Base-by-base conservation (phyloP, 2,888 invertebrate genomes). In the Drosophila buzzatii region DNA sequence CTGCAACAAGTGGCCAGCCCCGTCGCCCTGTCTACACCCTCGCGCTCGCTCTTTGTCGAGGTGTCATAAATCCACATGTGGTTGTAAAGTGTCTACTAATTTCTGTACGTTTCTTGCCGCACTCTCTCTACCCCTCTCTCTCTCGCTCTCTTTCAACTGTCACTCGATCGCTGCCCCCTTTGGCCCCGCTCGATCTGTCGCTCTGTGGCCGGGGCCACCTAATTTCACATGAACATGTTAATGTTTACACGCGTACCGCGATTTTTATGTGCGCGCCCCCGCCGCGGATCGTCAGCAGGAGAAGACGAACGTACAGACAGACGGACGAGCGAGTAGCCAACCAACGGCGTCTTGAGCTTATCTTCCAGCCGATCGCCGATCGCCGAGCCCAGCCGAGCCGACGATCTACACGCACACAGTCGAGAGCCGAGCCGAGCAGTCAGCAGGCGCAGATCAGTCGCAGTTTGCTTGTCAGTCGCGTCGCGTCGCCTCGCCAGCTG, bases 51-150 rank as follows among this genome's bases (percentile, higher is more conserved):
- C 58, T 42, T 35, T 31, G 37, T 39, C 37, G 69, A 73, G 78
- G 79, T 78, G 81, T 85, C 85, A 89, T 87, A 90, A 90, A 90
- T 88, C 79, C 90, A 89, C 88, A 90, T 87, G 81, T 90, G 90
- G 79, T 73, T 84, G 84, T 85, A 90, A 88, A 90, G 86, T 88
- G 85, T 81, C 33, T 84, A 82, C 76, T 85, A 80, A 81, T 83
- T 85, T 85, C 73, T 58, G 62, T 68, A 70, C 71, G 55, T 41
- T 73, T 71, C 55, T 16, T 51, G 2, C 23, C 51, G n/a, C 37
- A 23, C 37, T 23, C 9, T 6, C 37, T 16, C 31, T 8, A 39
- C 7, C 23, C 47, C 41, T 45, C 18, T 35, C 44, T 55, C 39
- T 20, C 51, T 18, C 14, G 20, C 3, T 51, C 39, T 51, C 64